Conservation (phyloP, 2,797 vertebrate species). For the Eulemur mongoz region DNA sequence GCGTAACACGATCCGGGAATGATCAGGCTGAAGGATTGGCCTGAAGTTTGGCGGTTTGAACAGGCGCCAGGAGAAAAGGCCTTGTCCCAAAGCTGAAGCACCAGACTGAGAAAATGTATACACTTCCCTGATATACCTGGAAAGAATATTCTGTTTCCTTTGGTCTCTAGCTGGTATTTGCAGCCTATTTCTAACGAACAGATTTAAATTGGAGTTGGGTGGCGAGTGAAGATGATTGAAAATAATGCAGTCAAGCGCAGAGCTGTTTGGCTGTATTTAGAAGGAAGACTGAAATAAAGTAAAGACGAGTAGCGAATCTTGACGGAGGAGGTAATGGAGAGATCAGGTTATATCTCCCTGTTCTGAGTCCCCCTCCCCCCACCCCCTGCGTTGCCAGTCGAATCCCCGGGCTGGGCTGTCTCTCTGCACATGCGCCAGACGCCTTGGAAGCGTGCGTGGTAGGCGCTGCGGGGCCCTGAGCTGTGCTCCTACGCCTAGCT, state of each 20-base stretch:
- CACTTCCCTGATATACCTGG: neutral
- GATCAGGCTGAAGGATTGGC: neutral
- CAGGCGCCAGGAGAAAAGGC: slow-evolving; percentile 58
- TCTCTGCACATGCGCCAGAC: slow-evolving; percentile 73
- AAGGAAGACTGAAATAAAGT: slow-evolving; percentile 23
- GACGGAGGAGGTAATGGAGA: neutral
- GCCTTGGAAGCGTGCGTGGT: neutral
- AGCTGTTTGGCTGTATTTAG: slow-evolving; percentile 51
- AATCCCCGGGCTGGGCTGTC: neutral
- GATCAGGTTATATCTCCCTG: neutral
- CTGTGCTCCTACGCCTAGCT: neutral
- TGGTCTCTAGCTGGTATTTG: slow-evolving; percentile 24
- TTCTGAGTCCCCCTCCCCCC: neutral
- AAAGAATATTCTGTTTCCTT: slow-evolving; percentile 36
- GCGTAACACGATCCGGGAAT: slow-evolving; percentile 20
- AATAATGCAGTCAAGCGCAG: slow-evolving; percentile 24
- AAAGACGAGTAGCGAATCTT: neutral
- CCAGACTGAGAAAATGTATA: neutral
- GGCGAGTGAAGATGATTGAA: slow-evolving; percentile 38
- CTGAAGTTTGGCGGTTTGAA: slow-evolving; percentile 57
- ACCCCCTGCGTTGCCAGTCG: neutral
- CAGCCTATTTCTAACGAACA: neutral
- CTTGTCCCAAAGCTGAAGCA: slow-evolving; percentile 49
- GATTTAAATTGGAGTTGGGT: neutral
- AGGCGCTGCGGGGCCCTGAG: neutral